Evolutionary conservation across 2,888 invertebrate genomes (phyloP), one percentile per base, ranked within the genome.

Genomic region (Anodontia alba): DNA sequence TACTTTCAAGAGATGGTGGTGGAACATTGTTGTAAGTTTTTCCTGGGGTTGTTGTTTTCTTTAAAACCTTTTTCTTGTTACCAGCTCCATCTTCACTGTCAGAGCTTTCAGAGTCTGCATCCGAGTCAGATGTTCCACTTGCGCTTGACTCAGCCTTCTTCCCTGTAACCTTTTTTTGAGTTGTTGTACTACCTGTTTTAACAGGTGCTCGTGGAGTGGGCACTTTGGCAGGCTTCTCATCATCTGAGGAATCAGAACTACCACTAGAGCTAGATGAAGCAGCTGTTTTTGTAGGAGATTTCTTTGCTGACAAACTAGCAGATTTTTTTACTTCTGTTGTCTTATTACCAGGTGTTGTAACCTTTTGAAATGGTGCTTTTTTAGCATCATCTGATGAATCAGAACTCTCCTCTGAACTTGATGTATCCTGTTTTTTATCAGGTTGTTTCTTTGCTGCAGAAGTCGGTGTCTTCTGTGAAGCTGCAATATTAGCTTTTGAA

Each of bases 81-180:
- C 73, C 80, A 3, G 38, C 26, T n/a, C 68, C 43, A 62, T 42
- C 68, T 43, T 87, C 81, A 83, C 82, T 81, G 70, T 84, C 86
- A 26, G 81, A 83, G 57, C 86, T 89, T 75, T 88, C 87, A 29
- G 89, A 89, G 51, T 90, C 90, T 15, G 88, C 86, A 84, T 88
- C 88, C 23, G 90, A 88, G 66, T 88, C 89, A 26, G 87, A 87
- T 10, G 86, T 87, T 33, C 81, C 81, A 70, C 77, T 84, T 1
- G 74, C 72, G 15, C 73, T 71, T 12, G 72, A 73, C 8, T 73
- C 73, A 10, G 68, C 70, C 67, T 77, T 68, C 57, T 70, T 68
- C 10, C 46, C 73, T 38, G 76, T 31, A 67, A 20, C 49, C n/a
- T 68, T 12, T 71, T 33, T 26, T 2, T 43, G n/a, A 23, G 57